Evolutionary conservation across 2,888 invertebrate species (phyloP).

Genomic region (Parapristionchus giblindavisi): DNA sequence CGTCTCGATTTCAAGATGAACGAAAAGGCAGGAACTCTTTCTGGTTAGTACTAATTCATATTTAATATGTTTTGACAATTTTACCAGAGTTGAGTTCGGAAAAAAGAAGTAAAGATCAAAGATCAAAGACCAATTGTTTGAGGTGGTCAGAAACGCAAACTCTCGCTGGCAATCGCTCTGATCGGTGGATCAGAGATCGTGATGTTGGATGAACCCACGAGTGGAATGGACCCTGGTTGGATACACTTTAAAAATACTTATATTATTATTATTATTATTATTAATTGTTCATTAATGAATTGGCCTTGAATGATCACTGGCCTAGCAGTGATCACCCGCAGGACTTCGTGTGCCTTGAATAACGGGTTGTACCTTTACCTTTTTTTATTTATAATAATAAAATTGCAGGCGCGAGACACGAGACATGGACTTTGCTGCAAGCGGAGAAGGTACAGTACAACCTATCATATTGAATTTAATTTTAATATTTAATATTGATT

Average conservation of each 20-base stretch:
- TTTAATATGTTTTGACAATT: neutral
- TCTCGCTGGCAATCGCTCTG: slow-evolving; percentile 81
- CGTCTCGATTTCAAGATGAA: slow-evolving; percentile 78
- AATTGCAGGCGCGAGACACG: slow-evolving; percentile 73
- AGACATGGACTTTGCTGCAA: slow-evolving; percentile 81
- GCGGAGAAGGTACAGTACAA: slow-evolving; percentile 72
- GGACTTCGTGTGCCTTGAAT: too few species aligned
- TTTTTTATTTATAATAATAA: neutral
- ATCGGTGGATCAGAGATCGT: slow-evolving; percentile 78
- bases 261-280: neutral
- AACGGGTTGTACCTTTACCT: neutral
- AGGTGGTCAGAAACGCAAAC: slow-evolving; percentile 80
- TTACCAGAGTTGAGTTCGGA: too few species aligned
- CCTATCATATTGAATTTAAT: neutral
- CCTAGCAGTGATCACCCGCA: too few species aligned
- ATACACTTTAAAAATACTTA: neutral
- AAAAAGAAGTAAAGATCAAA: too few species aligned
- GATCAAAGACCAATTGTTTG: neutral
- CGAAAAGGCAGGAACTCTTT: slow-evolving; percentile 76
- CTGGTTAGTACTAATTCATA: slow-evolving; percentile 63
- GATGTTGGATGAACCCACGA: slow-evolving; percentile 67
- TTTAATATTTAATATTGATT: neutral
- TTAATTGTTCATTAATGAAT: neutral
- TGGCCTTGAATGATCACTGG: too few species aligned
- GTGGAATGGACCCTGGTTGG: slow-evolving; percentile 74